Evolutionary conservation across 2,113 vertebrate genomes (phyloP).

Genomic region (Pitta sordida): DNA sequence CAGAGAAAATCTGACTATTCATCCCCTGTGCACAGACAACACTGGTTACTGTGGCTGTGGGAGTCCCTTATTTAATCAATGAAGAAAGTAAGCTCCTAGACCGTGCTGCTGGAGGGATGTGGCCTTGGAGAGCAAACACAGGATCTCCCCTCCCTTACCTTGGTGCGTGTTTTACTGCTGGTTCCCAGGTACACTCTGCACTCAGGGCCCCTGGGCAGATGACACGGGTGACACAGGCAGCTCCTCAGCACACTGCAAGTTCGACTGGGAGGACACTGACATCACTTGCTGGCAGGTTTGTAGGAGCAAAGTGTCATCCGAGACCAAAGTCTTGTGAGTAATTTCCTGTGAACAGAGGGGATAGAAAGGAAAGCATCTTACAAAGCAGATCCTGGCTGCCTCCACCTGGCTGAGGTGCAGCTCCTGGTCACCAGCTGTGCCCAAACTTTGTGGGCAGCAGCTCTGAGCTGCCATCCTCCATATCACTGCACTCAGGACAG

Average conservation of each 20-base stretch:
- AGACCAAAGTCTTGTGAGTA: background rate
- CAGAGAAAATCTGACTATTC: background rate
- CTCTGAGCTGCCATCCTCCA: background rate
- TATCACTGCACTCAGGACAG: background rate
- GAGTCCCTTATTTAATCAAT: background rate
- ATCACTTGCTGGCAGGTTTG: background rate
- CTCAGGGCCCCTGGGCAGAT: rapidly evolving
- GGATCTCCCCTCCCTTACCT: background rate
- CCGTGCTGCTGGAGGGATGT: background rate
- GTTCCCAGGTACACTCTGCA: background rate
- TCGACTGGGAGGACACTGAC: background rate
- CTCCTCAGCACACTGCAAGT: rapidly evolving
- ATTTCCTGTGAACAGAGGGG: background rate
- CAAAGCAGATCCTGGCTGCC: background rate
- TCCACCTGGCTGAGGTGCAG: background rate
- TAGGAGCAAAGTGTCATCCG: background rate
- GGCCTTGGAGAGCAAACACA: background rate
- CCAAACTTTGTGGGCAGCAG: background rate
- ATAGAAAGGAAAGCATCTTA: background rate
- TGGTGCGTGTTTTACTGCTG: background rate
- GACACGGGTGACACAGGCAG: background rate
- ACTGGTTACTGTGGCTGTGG: background rate
- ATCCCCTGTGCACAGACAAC: background rate
- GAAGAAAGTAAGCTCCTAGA: background rate
- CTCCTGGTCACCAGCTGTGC: background rate